Percentiles rank a stretch among this genome's conserved stretches.
Conservation (phyloP, 2,888 invertebrate genomes). For the Tortricodes alternella region DNA sequence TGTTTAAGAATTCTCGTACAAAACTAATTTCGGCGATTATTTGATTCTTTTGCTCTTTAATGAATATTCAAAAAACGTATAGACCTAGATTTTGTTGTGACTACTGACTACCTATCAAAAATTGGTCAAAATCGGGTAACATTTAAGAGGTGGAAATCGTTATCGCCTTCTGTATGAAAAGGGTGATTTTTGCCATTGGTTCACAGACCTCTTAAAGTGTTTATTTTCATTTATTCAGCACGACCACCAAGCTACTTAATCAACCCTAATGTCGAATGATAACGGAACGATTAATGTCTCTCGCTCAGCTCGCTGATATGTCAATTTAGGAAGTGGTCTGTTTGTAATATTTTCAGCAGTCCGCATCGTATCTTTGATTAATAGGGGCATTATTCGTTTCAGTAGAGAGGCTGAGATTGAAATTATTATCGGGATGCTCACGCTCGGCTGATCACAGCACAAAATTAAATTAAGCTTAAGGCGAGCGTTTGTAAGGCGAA, state of each 20-base stretch:
- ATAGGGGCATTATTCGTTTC: slow-evolving; percentile 59
- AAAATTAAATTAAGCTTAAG: slow-evolving; percentile 74
- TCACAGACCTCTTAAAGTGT: no score
- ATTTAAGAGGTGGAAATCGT: no score
- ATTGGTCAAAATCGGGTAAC: no score
- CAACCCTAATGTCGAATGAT: background rate
- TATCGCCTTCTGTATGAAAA: no score
- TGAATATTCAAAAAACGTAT: no score
- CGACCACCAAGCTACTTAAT: slow-evolving; percentile 23
- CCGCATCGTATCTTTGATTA: slow-evolving; percentile 50
- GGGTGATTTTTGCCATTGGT: no score
- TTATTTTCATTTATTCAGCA: slow-evolving; percentile 8
- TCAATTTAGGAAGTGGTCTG: slow-evolving; percentile 25
- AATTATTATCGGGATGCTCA: slow-evolving; percentile 68
- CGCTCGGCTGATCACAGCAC: slow-evolving; percentile 67
- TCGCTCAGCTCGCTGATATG: slow-evolving; percentile 16
- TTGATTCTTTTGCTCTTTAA: no score
- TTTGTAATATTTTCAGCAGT: slow-evolving; percentile 29
- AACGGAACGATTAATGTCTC: slow-evolving; percentile 21
- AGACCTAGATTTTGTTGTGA: no score
- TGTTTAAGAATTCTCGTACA: no score
- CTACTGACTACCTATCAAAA: no score
- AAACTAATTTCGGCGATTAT: no score
- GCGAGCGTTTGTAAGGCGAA: slow-evolving; percentile 40
- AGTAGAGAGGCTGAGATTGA: slow-evolving; percentile 56